Evolutionary conservation across 2,888 invertebrate species (phyloP), one percentile per base, ranked within the genome.

Genomic region (Prosopocoilus inquinatus): DNA sequence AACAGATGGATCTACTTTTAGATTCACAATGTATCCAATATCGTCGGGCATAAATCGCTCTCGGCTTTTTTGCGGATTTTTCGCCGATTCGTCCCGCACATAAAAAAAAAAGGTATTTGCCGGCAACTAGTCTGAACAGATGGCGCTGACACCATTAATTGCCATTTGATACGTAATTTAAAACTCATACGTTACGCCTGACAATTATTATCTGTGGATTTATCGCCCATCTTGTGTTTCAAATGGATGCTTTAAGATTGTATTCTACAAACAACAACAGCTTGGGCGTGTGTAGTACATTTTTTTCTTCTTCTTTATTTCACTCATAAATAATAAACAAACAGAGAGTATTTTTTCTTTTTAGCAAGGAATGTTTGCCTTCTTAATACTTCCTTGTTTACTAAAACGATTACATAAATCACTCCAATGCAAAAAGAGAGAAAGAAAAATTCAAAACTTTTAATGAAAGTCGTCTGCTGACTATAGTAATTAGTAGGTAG

Each of bases 21-120:
- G 45, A 54, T 54, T 54, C 54, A 54, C 50, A 54, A 54, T 49
- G 50, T 41, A 41, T 39, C 39, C 32, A 28, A 28, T 28, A 28
- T 28, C 33, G 52, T 38, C 39, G 36, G 46, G 41, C 28, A 52
- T 46, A 28, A 28, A 28, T 28, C 20, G 51, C 46, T 47, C 16
- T 13, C 41, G 44, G 38, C 34, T 33, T 47, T 39, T 39, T 47
- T 39, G 28, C 32, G 15, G 4, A 28, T 41, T 28, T 28, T 20
- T 48, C 9, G 11, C 9, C 16, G 41, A 15, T 41, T 16, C 9
- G 41, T 9, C 5, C 15, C 41, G 12, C 13, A 41, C 16, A 41
- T 8, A 41, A 11, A 16, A 41, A 41, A 15, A 11, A 16, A 41
- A 41, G 9, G 13, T 41, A 41, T 15, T 41, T 41, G 9, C 12